phyloP scores from a whole-genome alignment of 2,797 vertebrate genomes.

The Peromyscus melanophrys region DNA sequence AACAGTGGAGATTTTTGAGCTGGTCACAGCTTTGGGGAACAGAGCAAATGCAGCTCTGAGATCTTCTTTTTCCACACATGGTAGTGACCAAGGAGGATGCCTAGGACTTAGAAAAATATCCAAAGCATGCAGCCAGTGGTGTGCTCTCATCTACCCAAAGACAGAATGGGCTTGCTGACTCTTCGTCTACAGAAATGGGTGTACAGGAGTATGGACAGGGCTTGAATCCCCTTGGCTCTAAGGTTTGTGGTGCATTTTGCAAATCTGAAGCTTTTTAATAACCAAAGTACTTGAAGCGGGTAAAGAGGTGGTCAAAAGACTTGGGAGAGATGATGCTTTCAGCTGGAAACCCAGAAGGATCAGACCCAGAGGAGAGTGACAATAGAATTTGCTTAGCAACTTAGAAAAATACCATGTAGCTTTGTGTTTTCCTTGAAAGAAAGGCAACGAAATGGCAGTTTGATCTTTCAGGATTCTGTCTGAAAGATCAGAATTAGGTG shows the following conservation, averaged over 20 bases:
- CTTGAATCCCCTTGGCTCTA: neutral
- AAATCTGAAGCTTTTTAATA: constrained; percentile 34
- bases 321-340: neutral
- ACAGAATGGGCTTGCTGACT: neutral
- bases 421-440: neutral
- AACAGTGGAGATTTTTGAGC: neutral
- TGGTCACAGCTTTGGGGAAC: neutral
- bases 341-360: neutral
- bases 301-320: neutral
- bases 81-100: neutral
- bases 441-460: neutral
- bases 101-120: neutral
- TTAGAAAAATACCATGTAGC: neutral
- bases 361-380: neutral
- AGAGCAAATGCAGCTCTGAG: neutral
- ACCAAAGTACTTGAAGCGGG: neutral
- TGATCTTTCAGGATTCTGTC: neutral
- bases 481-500: neutral
- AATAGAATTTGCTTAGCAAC: neutral
- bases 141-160: neutral
- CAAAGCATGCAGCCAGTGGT: neutral
- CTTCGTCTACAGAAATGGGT: neutral
- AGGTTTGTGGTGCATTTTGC: constrained; percentile 27
- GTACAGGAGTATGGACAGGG: neutral
- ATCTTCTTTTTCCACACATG: neutral